A percentile compares a stretch with the other conserved stretches of the same genome.
Evolutionary conservation across 2,888 invertebrate genomes (phyloP).

Genomic region (Unio pictorum): DNA sequence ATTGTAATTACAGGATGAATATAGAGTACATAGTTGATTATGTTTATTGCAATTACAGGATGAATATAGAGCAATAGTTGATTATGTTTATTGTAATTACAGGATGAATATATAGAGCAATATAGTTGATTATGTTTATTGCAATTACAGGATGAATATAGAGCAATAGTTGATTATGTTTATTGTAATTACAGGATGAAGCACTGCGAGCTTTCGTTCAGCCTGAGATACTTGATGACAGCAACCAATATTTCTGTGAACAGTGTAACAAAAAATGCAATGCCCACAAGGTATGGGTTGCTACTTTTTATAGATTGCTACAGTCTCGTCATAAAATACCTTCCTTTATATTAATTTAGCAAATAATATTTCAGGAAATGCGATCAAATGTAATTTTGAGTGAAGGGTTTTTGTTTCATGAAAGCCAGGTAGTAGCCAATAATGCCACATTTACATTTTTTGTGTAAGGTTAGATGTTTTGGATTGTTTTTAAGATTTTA

Average conservation of each 20-base stretch:
- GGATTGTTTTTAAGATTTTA: no score
- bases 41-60: constrained; percentile 74
- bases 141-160: no score
- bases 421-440: no score
- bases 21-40: no score
- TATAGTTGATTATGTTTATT: no score
- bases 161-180: no score
- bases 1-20: constrained; percentile 77
- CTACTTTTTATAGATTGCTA: neutral
- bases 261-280: constrained; percentile 89
- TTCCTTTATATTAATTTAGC: no score
- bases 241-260: constrained; percentile 90
- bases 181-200: constrained; percentile 77
- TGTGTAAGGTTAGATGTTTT: no score
- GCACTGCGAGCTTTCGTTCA: constrained; percentile 87
- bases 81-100: constrained; percentile 31
- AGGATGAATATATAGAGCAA: constrained; percentile 77
- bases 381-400: no score
- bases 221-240: constrained; percentile 86
- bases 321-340: neutral
- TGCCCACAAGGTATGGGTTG: constrained; percentile 81
- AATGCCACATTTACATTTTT: no score
- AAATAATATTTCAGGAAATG: no score
- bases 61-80: constrained; percentile 72
- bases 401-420: no score